Conservation (phyloP, 2,888 invertebrate species). For the Luperina nickerlii region DNA sequence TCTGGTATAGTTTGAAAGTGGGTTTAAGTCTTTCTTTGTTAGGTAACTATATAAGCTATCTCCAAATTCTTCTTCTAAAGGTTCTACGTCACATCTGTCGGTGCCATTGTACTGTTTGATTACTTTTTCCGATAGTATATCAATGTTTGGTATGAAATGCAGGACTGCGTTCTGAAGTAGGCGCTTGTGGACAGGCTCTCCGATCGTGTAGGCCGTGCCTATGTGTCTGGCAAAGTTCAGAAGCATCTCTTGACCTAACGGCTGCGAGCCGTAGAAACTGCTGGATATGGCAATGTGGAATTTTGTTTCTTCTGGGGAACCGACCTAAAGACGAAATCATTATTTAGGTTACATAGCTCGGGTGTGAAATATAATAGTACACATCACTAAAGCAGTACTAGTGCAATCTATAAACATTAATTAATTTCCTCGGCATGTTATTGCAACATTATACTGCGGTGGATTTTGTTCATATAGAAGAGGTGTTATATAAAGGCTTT, state of each 20-base stretch:
- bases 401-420: not conserved
- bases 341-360: not conserved
- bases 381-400: not conserved
- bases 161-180: slow-evolving; percentile 93
- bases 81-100: slow-evolving; percentile 79
- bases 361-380: not conserved
- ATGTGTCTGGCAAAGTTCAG: slow-evolving; percentile 96
- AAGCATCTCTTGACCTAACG: slow-evolving; percentile 95
- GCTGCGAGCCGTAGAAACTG: slow-evolving; percentile 95
- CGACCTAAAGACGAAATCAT: slow-evolving; percentile 88
- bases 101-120: slow-evolving; percentile 76
- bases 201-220: slow-evolving; percentile 92
- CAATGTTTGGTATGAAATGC: slow-evolving; percentile 93
- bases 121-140: slow-evolving; percentile 79
- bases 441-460: not conserved
- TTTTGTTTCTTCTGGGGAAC: slow-evolving; percentile 94
- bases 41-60: slow-evolving; percentile 90
- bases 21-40: slow-evolving; percentile 83
- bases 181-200: slow-evolving; percentile 91
- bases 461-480: not conserved
- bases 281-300: slow-evolving; percentile 96
- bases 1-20: slow-evolving; percentile 83
- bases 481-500: not conserved
- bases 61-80: slow-evolving; percentile 91
- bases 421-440: not conserved